A percentile compares a stretch with the other conserved stretches of the same genome.
phyloP scores from a whole-genome alignment of 2,113 vertebrate genomes.

The Lophius piscatorius region DNA sequence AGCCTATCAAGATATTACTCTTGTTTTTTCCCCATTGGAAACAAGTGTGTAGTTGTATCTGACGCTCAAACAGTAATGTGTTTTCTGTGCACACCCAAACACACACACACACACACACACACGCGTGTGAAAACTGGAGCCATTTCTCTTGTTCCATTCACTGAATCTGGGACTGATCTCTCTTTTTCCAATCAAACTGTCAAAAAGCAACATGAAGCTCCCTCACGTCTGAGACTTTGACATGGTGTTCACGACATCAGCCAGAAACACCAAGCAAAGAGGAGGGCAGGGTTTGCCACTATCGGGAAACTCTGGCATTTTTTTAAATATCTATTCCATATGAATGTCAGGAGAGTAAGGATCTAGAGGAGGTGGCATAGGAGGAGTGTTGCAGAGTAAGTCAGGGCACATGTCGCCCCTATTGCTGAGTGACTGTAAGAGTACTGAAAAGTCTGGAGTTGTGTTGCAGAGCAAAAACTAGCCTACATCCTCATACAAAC shows the following conservation, averaged over 20 bases:
- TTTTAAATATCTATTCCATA: slow-evolving; percentile 44
- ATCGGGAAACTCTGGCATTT: slow-evolving; percentile 38
- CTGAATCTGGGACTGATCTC: slow-evolving; percentile 39
- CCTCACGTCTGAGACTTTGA: slow-evolving; percentile 42
- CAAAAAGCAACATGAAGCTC: slow-evolving; percentile 43
- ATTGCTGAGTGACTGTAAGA: slow-evolving; percentile 43
- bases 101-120: too few species aligned
- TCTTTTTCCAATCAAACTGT: slow-evolving; percentile 37
- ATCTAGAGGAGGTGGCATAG: slow-evolving; percentile 42
- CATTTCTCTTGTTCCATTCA: slow-evolving; percentile 51
- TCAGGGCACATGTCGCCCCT: slow-evolving; percentile 34
- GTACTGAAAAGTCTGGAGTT: slow-evolving; percentile 50
- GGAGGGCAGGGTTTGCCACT: slow-evolving; percentile 28
- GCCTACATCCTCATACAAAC: slow-evolving; percentile 3
- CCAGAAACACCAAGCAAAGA: slow-evolving; percentile 37
- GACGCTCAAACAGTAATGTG: slow-evolving; percentile 54
- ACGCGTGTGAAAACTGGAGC: slow-evolving; percentile 38
- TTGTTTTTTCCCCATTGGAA: slow-evolving; percentile 27
- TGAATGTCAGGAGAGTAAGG: slow-evolving; percentile 38
- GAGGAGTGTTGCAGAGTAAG: slow-evolving; percentile 43
- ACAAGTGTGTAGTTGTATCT: slow-evolving; percentile 58
- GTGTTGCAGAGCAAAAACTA: slow-evolving; percentile 32
- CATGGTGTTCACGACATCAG: slow-evolving; percentile 49
- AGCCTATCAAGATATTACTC: slow-evolving; percentile 57
- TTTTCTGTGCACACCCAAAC: too few species aligned